A percentile compares a stretch with the other conserved stretches of the same genome.
Conservation (phyloP, 2,113 vertebrate genomes). For the Kobus ellipsiprymnus region DNA sequence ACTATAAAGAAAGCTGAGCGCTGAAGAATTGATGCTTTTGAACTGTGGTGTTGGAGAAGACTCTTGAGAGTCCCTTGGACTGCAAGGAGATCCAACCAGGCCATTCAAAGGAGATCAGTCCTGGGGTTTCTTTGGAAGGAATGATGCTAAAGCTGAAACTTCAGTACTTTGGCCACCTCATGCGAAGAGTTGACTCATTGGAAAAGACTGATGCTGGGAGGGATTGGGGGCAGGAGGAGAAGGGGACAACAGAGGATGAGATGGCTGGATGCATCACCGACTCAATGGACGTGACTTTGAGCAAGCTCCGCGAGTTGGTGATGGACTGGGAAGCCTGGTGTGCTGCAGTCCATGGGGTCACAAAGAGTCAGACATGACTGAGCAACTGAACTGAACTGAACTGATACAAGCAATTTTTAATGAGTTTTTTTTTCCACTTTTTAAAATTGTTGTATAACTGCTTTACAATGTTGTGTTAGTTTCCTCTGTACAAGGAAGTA, state of each 20-base stretch:
- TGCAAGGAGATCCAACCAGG: background rate
- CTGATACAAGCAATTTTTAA: background rate
- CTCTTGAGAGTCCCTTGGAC: background rate
- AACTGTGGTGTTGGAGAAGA: background rate
- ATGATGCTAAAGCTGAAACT: background rate
- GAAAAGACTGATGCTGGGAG: background rate
- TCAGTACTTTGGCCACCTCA: background rate
- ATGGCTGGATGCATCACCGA: background rate
- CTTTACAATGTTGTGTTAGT: background rate
- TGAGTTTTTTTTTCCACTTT: background rate
- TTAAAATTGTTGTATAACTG: background rate
- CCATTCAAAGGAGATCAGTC: background rate
- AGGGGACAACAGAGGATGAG: accelerated
- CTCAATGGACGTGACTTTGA: background rate
- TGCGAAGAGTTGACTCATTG: background rate
- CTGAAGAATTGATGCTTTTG: background rate
- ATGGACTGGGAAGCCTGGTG: background rate
- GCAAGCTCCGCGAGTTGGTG: background rate
- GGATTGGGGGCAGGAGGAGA: background rate
- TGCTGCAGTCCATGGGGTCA: background rate
- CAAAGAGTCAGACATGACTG: background rate
- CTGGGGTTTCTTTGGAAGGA: background rate
- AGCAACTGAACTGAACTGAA: background rate
- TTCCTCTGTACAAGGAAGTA: background rate
- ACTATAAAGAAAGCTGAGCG: background rate